phyloP scores from a whole-genome alignment of 2,113 vertebrate genomes.

The Hippocampus comes region DNA sequence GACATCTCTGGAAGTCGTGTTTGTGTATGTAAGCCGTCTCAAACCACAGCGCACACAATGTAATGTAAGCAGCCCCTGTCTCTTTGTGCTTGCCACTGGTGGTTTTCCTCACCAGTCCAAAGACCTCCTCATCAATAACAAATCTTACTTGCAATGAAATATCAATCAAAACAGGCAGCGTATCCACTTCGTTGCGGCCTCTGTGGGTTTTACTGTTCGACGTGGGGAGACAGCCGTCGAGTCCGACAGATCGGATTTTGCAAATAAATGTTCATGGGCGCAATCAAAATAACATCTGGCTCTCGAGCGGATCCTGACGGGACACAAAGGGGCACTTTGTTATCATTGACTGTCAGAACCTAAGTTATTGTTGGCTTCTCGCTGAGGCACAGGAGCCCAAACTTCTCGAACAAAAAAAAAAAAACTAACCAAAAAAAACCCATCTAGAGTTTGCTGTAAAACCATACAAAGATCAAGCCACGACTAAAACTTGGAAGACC shows the following conservation, averaged over 20 bases:
- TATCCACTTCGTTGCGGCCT: slow-evolving; percentile 45
- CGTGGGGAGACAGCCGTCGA: slow-evolving; percentile 24
- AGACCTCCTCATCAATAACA: slow-evolving; percentile 51
- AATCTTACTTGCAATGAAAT: slow-evolving; percentile 43
- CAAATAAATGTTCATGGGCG: slow-evolving; percentile 56
- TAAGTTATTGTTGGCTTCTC: slow-evolving; percentile 47
- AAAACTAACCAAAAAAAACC: no score
- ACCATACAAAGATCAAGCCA: background rate
- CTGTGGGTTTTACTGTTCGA: slow-evolving; percentile 30
- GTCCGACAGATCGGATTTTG: slow-evolving; percentile 42
- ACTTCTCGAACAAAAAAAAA: slow-evolving; percentile 35
- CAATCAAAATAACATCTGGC: slow-evolving; percentile 62
- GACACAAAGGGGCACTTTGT: slow-evolving; percentile 42
- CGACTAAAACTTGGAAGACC: background rate
- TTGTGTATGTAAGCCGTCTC: slow-evolving; percentile 45
- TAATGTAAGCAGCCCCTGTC: slow-evolving; percentile 35
- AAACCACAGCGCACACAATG: slow-evolving; percentile 31
- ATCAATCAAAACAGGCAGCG: slow-evolving; percentile 46
- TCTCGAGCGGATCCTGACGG: slow-evolving; percentile 29
- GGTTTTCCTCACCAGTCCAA: slow-evolving; percentile 38
- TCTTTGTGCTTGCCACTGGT: slow-evolving; percentile 33
- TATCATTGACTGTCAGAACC: slow-evolving; percentile 64
- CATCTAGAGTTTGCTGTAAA: background rate
- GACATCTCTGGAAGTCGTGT: slow-evolving; percentile 39
- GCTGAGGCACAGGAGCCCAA: slow-evolving; percentile 44